Evolutionary conservation across 2,113 vertebrate species (phyloP).

Genomic region (Camelus dromedarius): DNA sequence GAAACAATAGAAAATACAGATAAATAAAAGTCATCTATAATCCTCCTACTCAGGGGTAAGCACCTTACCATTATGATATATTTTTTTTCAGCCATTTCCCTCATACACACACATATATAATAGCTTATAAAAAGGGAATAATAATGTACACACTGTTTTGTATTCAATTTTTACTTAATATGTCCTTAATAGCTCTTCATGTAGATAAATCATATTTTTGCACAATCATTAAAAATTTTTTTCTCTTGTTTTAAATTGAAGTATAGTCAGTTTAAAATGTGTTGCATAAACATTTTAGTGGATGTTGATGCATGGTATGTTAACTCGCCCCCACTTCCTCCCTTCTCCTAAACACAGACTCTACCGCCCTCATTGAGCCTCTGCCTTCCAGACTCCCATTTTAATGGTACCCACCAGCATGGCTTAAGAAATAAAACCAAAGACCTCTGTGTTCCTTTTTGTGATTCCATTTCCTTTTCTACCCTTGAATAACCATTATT

Average conservation of each 20-base stretch:
- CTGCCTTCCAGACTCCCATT: not conserved
- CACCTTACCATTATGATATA: not conserved
- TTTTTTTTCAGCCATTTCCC: not conserved
- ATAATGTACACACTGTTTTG: not conserved
- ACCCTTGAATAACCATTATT: not conserved
- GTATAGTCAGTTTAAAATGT: too few species aligned
- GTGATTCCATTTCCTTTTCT: not conserved
- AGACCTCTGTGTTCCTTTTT: not conserved
- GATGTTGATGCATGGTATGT: not conserved
- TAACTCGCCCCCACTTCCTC: not conserved
- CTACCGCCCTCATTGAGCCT: not conserved
- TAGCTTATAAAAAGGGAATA: not conserved
- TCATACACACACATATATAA: not conserved
- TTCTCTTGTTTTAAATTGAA: too few species aligned
- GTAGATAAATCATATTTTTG: not conserved
- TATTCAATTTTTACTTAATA: not conserved
- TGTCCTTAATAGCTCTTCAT: constrained; percentile 16
- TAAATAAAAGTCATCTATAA: not conserved
- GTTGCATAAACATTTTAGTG: not conserved
- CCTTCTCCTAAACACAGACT: not conserved
- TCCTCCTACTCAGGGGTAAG: not conserved
- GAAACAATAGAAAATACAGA: constrained; percentile 32
- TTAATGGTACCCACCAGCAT: not conserved
- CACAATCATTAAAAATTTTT: not conserved
- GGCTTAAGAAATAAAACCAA: constrained; percentile 28